A percentile compares a stretch with the other conserved stretches of the same genome.
Evolutionary conservation across 2,797 vertebrate genomes (phyloP).

Genomic region (Betta splendens): DNA sequence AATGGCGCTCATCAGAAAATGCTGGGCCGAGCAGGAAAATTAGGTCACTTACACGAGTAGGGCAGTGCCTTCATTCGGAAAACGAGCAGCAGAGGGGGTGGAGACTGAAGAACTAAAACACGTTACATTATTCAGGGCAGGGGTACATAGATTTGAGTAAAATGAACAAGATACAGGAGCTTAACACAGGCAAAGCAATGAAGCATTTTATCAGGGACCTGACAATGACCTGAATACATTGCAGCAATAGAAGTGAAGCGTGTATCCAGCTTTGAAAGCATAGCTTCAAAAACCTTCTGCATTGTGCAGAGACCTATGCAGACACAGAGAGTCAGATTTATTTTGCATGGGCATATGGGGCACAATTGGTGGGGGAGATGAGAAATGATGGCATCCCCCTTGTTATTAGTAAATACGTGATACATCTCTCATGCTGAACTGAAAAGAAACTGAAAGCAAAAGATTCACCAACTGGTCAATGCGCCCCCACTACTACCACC

Average conservation of each 20-base stretch:
- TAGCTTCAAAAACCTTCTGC: conserved; percentile 41
- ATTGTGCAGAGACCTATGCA: conserved; percentile 46
- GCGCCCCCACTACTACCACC: background rate
- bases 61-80: conserved; percentile 65
- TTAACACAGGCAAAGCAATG: conserved; percentile 44
- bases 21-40: conserved; percentile 79
- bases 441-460: conserved; percentile 44
- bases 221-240: conserved; percentile 66
- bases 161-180: conserved; percentile 54
- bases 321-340: conserved; percentile 63
- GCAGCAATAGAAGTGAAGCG: conserved; percentile 36
- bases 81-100: conserved; percentile 27
- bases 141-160: conserved; percentile 50
- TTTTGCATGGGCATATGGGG: conserved; percentile 65
- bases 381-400: conserved; percentile 58
- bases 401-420: conserved; percentile 68
- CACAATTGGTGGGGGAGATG: conserved; percentile 49
- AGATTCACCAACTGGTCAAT: conserved; percentile 12
- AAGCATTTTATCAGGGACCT: conserved; percentile 52
- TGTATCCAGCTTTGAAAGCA: conserved; percentile 38
- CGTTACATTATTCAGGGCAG: conserved; percentile 63
- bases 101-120: conserved; percentile 62
- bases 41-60: conserved; percentile 81
- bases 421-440: conserved; percentile 57
- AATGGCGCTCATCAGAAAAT: conserved; percentile 75